Evolutionary conservation across 1,140 invertebrate species (phyloP), one percentile per base, ranked within the genome.

Genomic region (Aphaenogaster rudis): DNA sequence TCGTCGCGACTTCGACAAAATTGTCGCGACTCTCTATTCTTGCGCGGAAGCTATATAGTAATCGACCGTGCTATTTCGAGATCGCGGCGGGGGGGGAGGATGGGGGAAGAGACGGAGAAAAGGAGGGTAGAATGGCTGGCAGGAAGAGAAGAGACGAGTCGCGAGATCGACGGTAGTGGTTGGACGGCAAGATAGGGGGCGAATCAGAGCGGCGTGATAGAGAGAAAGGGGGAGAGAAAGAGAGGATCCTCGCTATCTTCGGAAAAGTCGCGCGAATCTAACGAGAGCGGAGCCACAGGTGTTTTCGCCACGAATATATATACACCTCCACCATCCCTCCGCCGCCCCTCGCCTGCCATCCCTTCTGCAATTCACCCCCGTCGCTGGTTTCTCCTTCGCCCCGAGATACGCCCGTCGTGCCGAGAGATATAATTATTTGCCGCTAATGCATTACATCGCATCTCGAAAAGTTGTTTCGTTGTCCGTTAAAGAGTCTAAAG

Each of bases 201-300:
- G 66, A 63, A 81, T 66, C 77, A 42, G 74, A 57, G 57, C 11
- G 28, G 28, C 36, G 63, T 39, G 45, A 57, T 6, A 48, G 50
- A 64, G 39, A 59, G 28, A 42, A 42, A 45, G 17, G 52, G 28
- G 33, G 33, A 81, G 33, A 45, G 33, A 72, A 15, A 71, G 48
- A n/a, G 4, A 72, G 11, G 21, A 4, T 33, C n/a, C 67, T 72
- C 66, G 67, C 90, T 91, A 91, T 91, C 89, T 90, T 91, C 86
- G 90, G 90, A 91, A 91, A 91, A 91, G 90, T 91, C 90, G 90
- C 90, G 87, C 90, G 89, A 82, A 88, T 88, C 89, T 91, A 91
- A 91, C 90, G 87, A 91, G 90, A 91, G 89, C 89, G 84, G 90
- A 91, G 89, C 90, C 90, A 91, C 90, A 91, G 90, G 90, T 91